phyloP scores from a whole-genome alignment of 2,797 vertebrate species.

The Odontamblyopus lacepedii region DNA sequence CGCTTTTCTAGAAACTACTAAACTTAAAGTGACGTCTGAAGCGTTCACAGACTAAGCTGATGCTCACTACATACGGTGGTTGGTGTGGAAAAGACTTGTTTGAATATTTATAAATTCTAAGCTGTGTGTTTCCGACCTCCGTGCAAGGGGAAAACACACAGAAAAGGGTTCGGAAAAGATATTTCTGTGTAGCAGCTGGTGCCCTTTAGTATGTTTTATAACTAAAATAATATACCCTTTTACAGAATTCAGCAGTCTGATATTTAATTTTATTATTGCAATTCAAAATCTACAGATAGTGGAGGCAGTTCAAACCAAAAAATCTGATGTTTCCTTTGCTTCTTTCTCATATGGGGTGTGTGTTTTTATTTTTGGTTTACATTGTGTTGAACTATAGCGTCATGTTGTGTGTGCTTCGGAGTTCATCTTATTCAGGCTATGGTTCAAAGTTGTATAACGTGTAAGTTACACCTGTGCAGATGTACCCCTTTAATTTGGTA shows the following conservation, averaged over 20 bases:
- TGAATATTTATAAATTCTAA: neutral
- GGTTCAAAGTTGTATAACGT: conserved; percentile 50
- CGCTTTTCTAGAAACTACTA: neutral
- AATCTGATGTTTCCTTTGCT: conserved; percentile 52
- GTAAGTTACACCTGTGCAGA: conserved; percentile 35
- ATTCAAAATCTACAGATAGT: conserved; percentile 52
- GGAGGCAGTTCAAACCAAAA: conserved; percentile 62
- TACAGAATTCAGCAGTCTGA: conserved; percentile 18
- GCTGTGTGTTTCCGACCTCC: neutral
- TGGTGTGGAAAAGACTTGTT: neutral
- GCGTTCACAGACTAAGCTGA: neutral
- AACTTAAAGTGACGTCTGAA: neutral
- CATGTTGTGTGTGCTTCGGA: conserved; percentile 37
- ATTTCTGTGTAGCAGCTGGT: neutral
- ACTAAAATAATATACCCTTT: conserved; percentile 22
- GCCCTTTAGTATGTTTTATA: conserved; percentile 30
- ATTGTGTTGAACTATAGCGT: conserved; percentile 54
- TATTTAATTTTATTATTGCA: conserved; percentile 28
- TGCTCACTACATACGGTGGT: neutral
- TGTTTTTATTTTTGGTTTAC: conserved; percentile 58
- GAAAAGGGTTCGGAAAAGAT: neutral
- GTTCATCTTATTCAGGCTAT: conserved; percentile 54
- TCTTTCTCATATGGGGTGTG: conserved; percentile 58
- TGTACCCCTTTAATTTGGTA: conserved; percentile 9
- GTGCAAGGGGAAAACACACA: neutral